Evolutionary conservation across 2,113 vertebrate species (phyloP), one percentile per base, ranked within the genome.

Genomic region (Phyllopteryx taeniolatus): DNA sequence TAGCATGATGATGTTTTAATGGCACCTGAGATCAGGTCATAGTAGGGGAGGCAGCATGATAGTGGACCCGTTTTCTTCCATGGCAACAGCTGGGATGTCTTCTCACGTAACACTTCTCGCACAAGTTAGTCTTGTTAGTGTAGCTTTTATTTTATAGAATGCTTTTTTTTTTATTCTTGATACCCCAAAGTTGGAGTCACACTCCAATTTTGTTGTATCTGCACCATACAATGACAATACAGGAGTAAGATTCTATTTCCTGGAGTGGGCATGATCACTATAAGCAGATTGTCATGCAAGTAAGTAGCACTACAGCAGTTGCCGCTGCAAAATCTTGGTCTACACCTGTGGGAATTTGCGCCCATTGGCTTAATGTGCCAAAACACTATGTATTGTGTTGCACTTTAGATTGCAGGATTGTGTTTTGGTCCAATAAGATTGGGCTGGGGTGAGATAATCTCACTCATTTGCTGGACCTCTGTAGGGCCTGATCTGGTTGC

Each of bases 31-130:
- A 82, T 68, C 83, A 57, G 80, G 75, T 76, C 68, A 77, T 69
- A 69, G 67, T 62, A 70, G 68, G 77, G 71, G 74, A 39, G 33
- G 67, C 46, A 43, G 65, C 17, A 72, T 74, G 54, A 76, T 74
- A 42, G 66, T 2, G 13, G 75, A 76, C 71, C 72, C 33, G 59
- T 70, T 84, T 84, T 68, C 78, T 84, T 77, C 77, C 79, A 63
- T 79, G 72, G 88, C 81, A 88, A 82, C 81, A 90, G 79, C 79
- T 83, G 77, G 57, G 73, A 72, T 68, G 49, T 82, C 62, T 72
- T 7, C 46, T 53, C 33, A 76, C 80, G 74, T 83, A 74, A 85
- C 35, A 39, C 62, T 72, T 7, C 46, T 57, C 33, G 74, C 80
- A 76, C 83, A 74, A 85, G 35, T 74, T 9, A 73, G 70, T 53